A percentile compares a stretch with the other conserved stretches of the same genome.
Conservation (phyloP, 2,888 invertebrate species). For the Ganaspis brasiliensis region DNA sequence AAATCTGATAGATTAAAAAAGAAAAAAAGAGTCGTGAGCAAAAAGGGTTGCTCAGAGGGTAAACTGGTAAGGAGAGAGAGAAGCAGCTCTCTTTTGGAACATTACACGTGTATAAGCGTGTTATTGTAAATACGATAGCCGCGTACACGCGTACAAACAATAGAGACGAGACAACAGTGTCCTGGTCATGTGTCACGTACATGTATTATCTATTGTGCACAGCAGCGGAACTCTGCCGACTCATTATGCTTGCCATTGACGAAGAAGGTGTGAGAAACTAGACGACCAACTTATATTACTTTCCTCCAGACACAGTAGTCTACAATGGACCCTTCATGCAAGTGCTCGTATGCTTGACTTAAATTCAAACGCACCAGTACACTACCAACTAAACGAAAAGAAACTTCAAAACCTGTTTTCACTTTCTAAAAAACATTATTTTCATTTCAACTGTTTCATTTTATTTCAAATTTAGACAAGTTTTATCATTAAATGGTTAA, state of each 20-base stretch:
- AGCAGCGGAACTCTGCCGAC: slow-evolving; percentile 12
- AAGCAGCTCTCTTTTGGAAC: slow-evolving; percentile 3
- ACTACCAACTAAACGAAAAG: neutral
- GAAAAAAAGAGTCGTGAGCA: neutral
- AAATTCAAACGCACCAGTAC: neutral
- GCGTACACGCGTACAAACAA: slow-evolving; percentile 5
- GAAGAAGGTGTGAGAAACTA: slow-evolving; percentile 41
- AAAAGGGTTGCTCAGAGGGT: slow-evolving; percentile 5
- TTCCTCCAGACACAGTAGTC: neutral
- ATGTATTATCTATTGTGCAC: slow-evolving; percentile 26
- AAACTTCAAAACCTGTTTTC: neutral
- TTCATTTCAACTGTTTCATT: too few species aligned
- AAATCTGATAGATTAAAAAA: too few species aligned
- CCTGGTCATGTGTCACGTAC: neutral
- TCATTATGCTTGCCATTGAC: slow-evolving; percentile 28
- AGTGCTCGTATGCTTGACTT: slow-evolving; percentile 9
- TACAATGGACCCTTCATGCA: slow-evolving; percentile 16
- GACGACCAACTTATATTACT: slow-evolving; percentile 4
- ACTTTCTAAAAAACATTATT: neutral
- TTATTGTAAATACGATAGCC: slow-evolving; percentile 13
- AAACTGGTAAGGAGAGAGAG: slow-evolving; percentile 22
- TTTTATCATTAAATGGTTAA: too few species aligned
- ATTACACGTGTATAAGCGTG: slow-evolving; percentile 3
- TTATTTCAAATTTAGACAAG: too few species aligned
- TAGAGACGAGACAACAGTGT: neutral